Percentiles rank a stretch among this genome's conserved stretches.
Conservation (phyloP, 2,888 invertebrate genomes). For the Peribatodes rhomboidaria region DNA sequence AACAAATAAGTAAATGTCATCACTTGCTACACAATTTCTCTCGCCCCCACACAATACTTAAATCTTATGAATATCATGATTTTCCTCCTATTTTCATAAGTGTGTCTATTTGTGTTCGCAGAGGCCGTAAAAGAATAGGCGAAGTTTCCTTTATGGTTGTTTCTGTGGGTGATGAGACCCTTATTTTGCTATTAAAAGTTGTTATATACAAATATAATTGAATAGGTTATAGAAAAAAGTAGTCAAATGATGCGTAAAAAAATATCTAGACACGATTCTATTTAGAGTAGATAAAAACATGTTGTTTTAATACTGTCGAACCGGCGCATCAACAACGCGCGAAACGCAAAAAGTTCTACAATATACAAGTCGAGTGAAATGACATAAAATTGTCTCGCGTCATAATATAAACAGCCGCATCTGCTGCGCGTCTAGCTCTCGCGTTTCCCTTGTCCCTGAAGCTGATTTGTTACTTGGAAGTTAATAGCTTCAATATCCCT, state of each 20-base stretch:
- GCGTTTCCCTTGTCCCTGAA: too few species aligned
- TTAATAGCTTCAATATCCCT: too few species aligned
- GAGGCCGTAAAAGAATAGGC: conserved; percentile 24
- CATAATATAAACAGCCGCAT: too few species aligned
- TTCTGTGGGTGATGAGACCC: conserved; percentile 18
- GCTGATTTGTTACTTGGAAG: too few species aligned
- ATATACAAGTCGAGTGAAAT: too few species aligned
- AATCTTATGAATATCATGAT: conserved; percentile 40
- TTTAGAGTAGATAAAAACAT: not conserved
- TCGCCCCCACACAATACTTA: conserved; percentile 36
- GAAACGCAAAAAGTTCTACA: too few species aligned
- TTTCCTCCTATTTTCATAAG: conserved; percentile 36
- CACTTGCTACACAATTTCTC: conserved; percentile 14
- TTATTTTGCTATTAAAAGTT: conserved; percentile 28
- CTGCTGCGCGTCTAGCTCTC: too few species aligned
- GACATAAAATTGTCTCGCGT: too few species aligned
- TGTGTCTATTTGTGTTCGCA: conserved; percentile 26
- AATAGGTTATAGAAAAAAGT: not conserved
- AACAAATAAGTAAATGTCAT: conserved; percentile 16
- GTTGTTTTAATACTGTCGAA: too few species aligned
- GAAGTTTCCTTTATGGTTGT: conserved; percentile 22
- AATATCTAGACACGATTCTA: not conserved
- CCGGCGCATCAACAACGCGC: too few species aligned
- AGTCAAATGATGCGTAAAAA: not conserved
- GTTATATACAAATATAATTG: not conserved